Evolutionary conservation across 2,797 vertebrate genomes (phyloP), one percentile per base, ranked within the genome.

Genomic region (Leucoraja ocellata): DNA sequence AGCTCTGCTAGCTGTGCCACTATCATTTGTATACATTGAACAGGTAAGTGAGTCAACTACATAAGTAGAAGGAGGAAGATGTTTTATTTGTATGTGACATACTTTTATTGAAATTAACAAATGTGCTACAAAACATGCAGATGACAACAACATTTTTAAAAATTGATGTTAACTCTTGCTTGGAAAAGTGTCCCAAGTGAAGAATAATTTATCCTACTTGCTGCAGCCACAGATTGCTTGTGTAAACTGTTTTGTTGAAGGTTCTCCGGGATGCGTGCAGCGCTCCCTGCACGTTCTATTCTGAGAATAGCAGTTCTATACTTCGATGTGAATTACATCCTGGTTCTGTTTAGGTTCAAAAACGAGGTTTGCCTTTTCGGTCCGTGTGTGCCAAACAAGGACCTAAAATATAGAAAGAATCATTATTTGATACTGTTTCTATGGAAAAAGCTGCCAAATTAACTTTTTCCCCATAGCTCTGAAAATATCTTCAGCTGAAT

Each of bases 361-460:
- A 83, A 97, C 97, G 13, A 99, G 96, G 93, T 99, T 98, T 1
- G 98, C 98, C 94, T 99, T 99, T 96, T 99, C 99, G 58, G 99
- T 99, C 94, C 99, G 97, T 1, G 99, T 99, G 97, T 99, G 99
- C 99, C 99, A 99, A 80, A 99, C 99, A 63, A 99, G 97, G 94
- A 99, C 98, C 99, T 99, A 94, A 5, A 94, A 95, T 65, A 93
- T 36, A 21, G 68, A 93, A 90, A 95, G 78, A 21, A 18, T 36
- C n/a, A 78, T 32, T 93, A 93, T 65, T 73, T 73, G 65, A 28
- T 88, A 5, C 11, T 1, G 4, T 14, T 5, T 61, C 16, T 86
- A n/a, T 65, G 81, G 18, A 28, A 25, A 84, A 25, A 28, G 54
- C 54, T 84, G 4, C 61, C 81, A 13, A 86, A 25, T 21, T 54